Evolutionary conservation across 2,113 vertebrate genomes (phyloP), one percentile per base, ranked within the genome.

Genomic region (Harpagus bidentatus): DNA sequence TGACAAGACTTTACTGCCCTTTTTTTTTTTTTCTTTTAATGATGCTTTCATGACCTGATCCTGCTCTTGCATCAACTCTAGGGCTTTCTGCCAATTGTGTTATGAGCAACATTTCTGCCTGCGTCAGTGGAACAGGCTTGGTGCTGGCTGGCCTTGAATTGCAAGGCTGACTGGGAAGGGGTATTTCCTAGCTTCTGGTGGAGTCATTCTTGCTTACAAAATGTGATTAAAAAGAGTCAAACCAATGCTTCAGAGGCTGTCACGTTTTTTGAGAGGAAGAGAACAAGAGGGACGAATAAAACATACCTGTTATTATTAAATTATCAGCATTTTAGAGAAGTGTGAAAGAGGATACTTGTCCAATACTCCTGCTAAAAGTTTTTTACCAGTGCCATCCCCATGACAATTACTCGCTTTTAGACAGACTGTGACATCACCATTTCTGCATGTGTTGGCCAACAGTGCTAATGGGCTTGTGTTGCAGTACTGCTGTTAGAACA

Each of bases 131-230:
- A 86, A 85, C 58, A 70, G 53, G 56, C 65, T 80, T 73, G 73
- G 48, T 59, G 87, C 73, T 78, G 61, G 20, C 85, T 95, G 72
- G 50, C 69, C 72, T 92, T 89, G 72, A 88, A 50, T 1, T 86
- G 83, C 91, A 76, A 93, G 15, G 83, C 81, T 89, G 77, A 59
- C 69, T 86, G 70, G 73, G 40, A 95, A 92, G 25, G 86, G 73
- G 81, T 87, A 92, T 91, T 97, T 97, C 83, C 52, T 56, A 82
- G 53, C 48, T 59, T 62, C 81, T 87, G 53, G 22, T 67, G 59
- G 69, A 88, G 65, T 72, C 48, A 76, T 58, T 93, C 66, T 82
- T 82, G 61, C 77, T 84, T 76, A n/a, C 4, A 87, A 93, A 85
- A 92, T 69, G 34, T 38, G 31, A 93, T 76, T 84, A 63, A 58